These are phyloP conservation scores for Martes flavigula DNA, from an alignment of 2,797 vertebrate genomes.

Conservation along the genomic window DNA sequence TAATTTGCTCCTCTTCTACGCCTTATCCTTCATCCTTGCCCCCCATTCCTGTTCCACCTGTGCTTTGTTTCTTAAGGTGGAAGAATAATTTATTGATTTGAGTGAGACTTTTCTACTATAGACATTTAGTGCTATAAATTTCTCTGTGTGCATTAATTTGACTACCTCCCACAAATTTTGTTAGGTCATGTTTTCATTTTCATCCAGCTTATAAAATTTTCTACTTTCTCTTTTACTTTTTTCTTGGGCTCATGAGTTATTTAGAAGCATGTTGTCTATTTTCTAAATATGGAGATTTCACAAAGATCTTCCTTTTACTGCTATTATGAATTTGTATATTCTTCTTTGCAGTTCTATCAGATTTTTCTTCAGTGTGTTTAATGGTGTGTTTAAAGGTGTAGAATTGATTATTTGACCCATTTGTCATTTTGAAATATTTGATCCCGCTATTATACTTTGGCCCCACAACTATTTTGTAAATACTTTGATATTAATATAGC, in stretches of 20 bases:
- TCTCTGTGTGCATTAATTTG: neutral
- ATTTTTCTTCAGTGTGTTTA: neutral
- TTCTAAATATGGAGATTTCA: neutral
- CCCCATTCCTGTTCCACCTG: neutral
- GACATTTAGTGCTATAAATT: neutral
- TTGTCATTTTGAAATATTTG: neutral
- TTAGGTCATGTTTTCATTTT: neutral
- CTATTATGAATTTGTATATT: neutral
- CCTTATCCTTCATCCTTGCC: neutral
- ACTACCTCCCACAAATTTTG: neutral
- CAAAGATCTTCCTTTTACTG: neutral
- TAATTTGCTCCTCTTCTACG: neutral
- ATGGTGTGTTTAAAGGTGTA: neutral
- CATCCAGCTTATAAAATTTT: neutral
- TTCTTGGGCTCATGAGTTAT: neutral
- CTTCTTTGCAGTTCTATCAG: neutral
- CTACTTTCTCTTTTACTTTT: neutral
- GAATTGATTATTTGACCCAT: neutral
- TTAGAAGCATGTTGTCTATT: neutral
- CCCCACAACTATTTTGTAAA: neutral
- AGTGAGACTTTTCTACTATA: neutral
- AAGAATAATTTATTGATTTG: neutral
- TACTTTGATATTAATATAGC: neutral
- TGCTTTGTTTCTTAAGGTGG: neutral
- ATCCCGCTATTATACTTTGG: neutral